Percentiles rank a stretch among this genome's conserved stretches.
Evolutionary conservation across 1,140 invertebrate genomes (phyloP).

Genomic region (Episyrphus balteatus): DNA sequence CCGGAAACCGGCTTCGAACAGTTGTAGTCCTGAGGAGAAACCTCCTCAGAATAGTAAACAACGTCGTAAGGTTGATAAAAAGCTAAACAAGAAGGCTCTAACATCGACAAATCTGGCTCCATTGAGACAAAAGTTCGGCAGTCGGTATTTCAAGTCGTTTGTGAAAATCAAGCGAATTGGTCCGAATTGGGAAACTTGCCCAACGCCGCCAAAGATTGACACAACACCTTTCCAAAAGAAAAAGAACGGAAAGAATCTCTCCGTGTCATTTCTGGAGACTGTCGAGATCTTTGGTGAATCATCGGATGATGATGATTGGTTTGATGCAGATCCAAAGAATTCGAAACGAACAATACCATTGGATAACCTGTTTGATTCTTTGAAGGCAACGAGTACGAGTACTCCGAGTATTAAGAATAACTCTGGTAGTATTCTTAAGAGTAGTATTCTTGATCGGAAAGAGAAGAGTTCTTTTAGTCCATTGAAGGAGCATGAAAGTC

Average conservation of each 20-base stretch:
- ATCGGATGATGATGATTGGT: slow-evolving; percentile 4
- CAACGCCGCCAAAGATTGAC: not conserved
- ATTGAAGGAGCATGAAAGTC: slow-evolving; percentile 5
- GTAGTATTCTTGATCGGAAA: slow-evolving; percentile 2
- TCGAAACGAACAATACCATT: not conserved
- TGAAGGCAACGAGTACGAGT: not conserved
- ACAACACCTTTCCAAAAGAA: not conserved
- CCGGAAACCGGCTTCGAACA: too few relatives aligned
- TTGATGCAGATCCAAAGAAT: not conserved
- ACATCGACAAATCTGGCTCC: too few relatives aligned
- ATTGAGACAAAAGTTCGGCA: too few relatives aligned
- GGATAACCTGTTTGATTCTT: not conserved
- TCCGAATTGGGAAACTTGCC: too few relatives aligned
- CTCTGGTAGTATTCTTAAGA: not conserved
- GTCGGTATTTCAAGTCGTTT: too few relatives aligned
- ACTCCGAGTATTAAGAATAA: not conserved
- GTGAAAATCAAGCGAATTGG: too few relatives aligned
- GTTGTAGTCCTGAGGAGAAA: too few relatives aligned
- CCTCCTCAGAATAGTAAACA: too few relatives aligned
- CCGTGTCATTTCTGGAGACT: slow-evolving; percentile 10
- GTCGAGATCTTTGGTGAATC: slow-evolving; percentile 11
- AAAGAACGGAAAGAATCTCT: slow-evolving; percentile 8
- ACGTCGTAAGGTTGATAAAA: too few relatives aligned
- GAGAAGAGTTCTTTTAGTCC: slow-evolving; percentile 7
- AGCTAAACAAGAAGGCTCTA: too few relatives aligned